Conservation (phyloP, 1,140 invertebrate genomes). For the Sesamia nonagrioides region DNA sequence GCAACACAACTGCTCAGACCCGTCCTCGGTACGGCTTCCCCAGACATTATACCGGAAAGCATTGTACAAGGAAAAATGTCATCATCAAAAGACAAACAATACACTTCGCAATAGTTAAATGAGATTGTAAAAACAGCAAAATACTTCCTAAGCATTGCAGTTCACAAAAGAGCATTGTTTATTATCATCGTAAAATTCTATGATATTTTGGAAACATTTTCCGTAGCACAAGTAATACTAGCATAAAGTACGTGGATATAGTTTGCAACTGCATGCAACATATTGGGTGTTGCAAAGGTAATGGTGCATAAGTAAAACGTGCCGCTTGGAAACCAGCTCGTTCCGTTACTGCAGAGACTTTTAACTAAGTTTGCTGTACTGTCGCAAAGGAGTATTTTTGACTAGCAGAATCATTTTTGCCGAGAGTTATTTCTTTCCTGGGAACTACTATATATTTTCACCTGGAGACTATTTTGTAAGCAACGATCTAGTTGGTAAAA, state of each 20-base stretch:
- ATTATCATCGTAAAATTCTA: constrained; percentile 18
- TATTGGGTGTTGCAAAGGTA: constrained; percentile 36
- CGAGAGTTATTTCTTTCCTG: background rate
- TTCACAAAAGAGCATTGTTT: constrained; percentile 7
- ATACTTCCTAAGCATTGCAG: background rate
- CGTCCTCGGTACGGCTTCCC: too few species aligned
- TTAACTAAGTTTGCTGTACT: constrained; percentile 28
- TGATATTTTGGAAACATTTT: constrained; percentile 31
- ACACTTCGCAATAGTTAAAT: background rate
- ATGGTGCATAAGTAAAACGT: constrained; percentile 32
- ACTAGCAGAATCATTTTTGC: background rate
- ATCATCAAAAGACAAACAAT: too few species aligned
- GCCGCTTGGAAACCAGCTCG: constrained; percentile 13
- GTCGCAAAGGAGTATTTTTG: background rate
- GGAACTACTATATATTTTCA: too few species aligned
- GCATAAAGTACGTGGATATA: constrained; percentile 20
- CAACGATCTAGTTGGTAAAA: too few species aligned
- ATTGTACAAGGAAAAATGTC: too few species aligned
- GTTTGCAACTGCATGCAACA: constrained; percentile 31
- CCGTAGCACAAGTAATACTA: background rate
- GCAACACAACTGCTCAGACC: too few species aligned
- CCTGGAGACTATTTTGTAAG: too few species aligned
- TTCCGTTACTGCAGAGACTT: constrained; percentile 1
- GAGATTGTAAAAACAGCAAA: background rate
- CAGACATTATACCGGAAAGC: too few species aligned